Percentiles rank a stretch among this genome's conserved stretches.
Evolutionary conservation across 2,797 vertebrate species (phyloP).

Genomic region (Hapalemur alaotrensis): DNA sequence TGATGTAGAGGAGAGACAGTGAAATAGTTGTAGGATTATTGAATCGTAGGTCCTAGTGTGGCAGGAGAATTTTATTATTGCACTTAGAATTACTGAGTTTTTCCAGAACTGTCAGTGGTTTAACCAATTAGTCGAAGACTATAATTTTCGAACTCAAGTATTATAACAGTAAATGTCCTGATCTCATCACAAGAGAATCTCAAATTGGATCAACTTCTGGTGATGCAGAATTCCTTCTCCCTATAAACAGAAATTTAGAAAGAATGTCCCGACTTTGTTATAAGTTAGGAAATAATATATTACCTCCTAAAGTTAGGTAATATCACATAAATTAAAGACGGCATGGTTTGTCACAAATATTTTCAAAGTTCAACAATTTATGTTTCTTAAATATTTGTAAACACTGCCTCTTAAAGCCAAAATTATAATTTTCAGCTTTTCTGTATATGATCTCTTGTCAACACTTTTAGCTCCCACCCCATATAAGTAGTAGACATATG

Average conservation of each 20-base stretch:
- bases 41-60: background rate
- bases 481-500: background rate
- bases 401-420: background rate
- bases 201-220: background rate
- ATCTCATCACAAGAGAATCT: background rate
- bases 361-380: background rate
- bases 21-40: background rate
- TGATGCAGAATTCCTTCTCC: background rate
- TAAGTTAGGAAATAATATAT: background rate
- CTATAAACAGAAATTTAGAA: background rate
- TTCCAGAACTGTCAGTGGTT: background rate
- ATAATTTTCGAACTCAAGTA: background rate
- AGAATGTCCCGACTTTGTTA: background rate
- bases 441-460: background rate
- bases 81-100: background rate
- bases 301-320: background rate
- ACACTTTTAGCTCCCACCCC: background rate
- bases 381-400: constrained; percentile 35
- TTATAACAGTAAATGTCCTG: background rate
- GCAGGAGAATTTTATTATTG: background rate
- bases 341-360: background rate
- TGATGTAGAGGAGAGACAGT: background rate
- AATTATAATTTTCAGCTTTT: background rate
- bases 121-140: background rate
- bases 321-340: background rate